Conservation (phyloP, 2,888 invertebrate genomes). For the Aproaerema taeniolella region DNA sequence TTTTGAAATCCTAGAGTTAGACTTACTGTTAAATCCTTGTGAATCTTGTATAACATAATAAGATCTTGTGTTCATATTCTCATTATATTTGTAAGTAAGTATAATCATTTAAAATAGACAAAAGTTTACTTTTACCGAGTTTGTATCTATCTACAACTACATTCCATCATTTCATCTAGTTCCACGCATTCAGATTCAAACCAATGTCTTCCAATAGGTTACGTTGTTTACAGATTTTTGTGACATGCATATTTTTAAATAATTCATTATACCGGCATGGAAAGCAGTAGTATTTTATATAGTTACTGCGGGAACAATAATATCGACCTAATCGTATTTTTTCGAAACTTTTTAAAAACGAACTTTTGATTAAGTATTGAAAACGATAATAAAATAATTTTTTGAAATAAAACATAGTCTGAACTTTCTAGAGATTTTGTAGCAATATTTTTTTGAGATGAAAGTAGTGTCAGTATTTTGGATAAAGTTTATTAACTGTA, state of each 20-base stretch:
- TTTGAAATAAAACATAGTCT: slow-evolving; percentile 44
- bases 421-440: slow-evolving; percentile 56
- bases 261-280: no score
- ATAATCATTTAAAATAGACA: slow-evolving; percentile 14
- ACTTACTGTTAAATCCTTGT: slow-evolving; percentile 39
- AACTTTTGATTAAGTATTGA: slow-evolving; percentile 18
- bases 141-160: slow-evolving; percentile 35
- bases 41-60: slow-evolving; percentile 27
- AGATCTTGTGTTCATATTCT: slow-evolving; percentile 44
- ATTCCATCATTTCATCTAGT: slow-evolving; percentile 44
- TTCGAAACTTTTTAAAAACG: slow-evolving; percentile 43
- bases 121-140: slow-evolving; percentile 11
- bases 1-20: slow-evolving; percentile 34
- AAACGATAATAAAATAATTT: slow-evolving; percentile 23
- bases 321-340: slow-evolving; percentile 58
- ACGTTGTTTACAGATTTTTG: slow-evolving; percentile 41
- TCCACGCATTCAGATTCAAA: slow-evolving; percentile 46
- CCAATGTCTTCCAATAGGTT: slow-evolving; percentile 73
- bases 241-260: no score
- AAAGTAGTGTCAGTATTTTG: slow-evolving; percentile 68
- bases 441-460: slow-evolving; percentile 65
- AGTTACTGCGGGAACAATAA: slow-evolving; percentile 59
- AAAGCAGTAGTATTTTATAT: slow-evolving; percentile 30
- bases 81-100: slow-evolving; percentile 8
- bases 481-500: slow-evolving; percentile 56